These are phyloP conservation scores for Sylvia atricapilla DNA, from an alignment of 2,113 vertebrate genomes.

Conservation along the genomic window DNA sequence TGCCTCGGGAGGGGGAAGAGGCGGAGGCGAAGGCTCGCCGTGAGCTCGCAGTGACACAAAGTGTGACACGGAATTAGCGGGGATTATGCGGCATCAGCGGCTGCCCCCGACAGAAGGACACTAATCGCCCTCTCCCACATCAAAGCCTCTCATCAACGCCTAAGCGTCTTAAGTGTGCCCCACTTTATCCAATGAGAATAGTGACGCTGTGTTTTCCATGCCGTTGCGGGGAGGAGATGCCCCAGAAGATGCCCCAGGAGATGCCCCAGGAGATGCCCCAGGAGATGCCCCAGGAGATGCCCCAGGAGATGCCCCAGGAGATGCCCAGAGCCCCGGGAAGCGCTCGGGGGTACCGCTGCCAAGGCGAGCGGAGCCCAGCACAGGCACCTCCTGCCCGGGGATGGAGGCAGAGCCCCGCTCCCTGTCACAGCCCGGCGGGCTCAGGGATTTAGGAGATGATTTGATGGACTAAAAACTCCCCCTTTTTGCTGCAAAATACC, in stretches of 20 bases:
- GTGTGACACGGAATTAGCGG: background rate
- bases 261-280: background rate
- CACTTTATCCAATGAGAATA: background rate
- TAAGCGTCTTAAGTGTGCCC: constrained; percentile 43
- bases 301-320: background rate
- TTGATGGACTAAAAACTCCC: background rate
- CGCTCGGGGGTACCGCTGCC: background rate
- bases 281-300: background rate
- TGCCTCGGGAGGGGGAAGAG: background rate
- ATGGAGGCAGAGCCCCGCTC: background rate
- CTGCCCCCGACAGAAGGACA: background rate
- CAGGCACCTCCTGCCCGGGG: rapidly evolving
- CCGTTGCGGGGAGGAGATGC: background rate
- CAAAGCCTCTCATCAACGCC: constrained; percentile 39
- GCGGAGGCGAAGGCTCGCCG: background rate
- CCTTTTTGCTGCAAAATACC: background rate
- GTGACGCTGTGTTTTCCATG: background rate
- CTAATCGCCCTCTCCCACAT: background rate
- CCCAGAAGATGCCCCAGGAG: background rate
- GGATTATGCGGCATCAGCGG: constrained; percentile 17
- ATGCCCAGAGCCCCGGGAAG: background rate
- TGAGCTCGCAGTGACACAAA: background rate
- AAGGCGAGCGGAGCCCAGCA: rapidly evolving
- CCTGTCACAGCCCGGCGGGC: rapidly evolving
- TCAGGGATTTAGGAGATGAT: rapidly evolving